Base-by-base conservation (phyloP, 2,888 invertebrate species). In the Caenorhabditis becei region DNA sequence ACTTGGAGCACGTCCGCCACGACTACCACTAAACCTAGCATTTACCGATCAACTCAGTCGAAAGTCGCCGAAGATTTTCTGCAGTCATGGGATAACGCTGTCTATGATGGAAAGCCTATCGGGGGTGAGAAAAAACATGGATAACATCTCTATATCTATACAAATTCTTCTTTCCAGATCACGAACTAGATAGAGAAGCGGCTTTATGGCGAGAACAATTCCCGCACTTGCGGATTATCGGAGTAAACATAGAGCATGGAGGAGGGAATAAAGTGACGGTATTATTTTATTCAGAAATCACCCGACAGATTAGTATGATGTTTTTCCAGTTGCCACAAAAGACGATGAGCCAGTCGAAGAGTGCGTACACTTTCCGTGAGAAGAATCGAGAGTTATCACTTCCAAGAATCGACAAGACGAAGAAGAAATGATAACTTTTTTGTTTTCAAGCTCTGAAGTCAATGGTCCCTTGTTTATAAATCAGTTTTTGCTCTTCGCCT, bases 1-100 rank as follows among this genome's bases (percentile, higher is more conserved):
- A 77, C 77, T 8, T 77, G 77, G 77, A 70, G 63, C 58, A 77
- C 77, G 0, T 70, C 77, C 3, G 47, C 77, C 11, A 62, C 77
- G 2, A 54, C 41, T 3, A 56, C 54, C 3, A 28, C 51, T 7
- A 77, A 70, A 18, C 61, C 41, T 0, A 51, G 47, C 20, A n/a
- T 23, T 0, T 23, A 18, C 14, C 32, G 44, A 5, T 56, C n/a
- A 2, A 14, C 32, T 1, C 26, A 62, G 16, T 65, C 69, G 0
- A 54, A 51, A 62, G 47, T 53, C 7, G 69, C 69, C 0, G 70
- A 77, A 23, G 49, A 77, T 0, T 65, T 77, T 51, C 10, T 77
- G 49, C 54, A 58, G 16, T 8, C 63, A 0, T 77, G 77, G 77
- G 77, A 77, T 44, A 54, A 56, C 16, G 77, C 77, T 11, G 77